phyloP scores from a whole-genome alignment of 2,113 vertebrate species.

The Indri indri region DNA sequence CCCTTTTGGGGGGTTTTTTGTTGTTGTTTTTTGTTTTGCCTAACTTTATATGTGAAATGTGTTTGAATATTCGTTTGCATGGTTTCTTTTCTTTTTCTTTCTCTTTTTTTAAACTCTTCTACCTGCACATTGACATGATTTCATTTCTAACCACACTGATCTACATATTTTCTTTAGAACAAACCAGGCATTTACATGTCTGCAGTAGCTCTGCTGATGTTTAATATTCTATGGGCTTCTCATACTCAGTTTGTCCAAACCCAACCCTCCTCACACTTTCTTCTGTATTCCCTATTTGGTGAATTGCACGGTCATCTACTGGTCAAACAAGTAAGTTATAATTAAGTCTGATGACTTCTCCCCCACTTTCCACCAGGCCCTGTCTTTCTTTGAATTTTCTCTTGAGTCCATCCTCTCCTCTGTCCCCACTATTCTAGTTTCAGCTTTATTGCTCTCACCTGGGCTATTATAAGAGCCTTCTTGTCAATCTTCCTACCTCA shows the following conservation, averaged over 20 bases:
- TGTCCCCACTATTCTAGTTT: background rate
- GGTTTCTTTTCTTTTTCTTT: background rate
- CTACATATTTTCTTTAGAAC: background rate
- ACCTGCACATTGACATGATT: too few species aligned
- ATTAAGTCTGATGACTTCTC: background rate
- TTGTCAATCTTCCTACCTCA: background rate
- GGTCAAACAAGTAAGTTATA: background rate
- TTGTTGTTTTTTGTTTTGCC: background rate
- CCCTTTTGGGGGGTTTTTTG: background rate
- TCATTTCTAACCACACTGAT: constrained; percentile 11
- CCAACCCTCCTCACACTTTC: background rate
- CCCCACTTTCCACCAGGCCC: background rate
- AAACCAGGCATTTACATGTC: constrained; percentile 12
- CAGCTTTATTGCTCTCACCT: background rate
- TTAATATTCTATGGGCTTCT: background rate
- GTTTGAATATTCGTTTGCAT: background rate
- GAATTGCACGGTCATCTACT: background rate
- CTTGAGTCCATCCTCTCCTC: background rate
- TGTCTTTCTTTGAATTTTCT: constrained; percentile 26
- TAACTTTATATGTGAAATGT: background rate
- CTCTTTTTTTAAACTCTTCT: too few species aligned
- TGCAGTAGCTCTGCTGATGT: constrained; percentile 8
- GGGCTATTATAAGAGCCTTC: background rate
- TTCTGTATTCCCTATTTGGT: background rate
- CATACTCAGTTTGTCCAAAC: background rate